Conservation (phyloP, 1,140 invertebrate species). For the Trachymyrmex septentrionalis region DNA sequence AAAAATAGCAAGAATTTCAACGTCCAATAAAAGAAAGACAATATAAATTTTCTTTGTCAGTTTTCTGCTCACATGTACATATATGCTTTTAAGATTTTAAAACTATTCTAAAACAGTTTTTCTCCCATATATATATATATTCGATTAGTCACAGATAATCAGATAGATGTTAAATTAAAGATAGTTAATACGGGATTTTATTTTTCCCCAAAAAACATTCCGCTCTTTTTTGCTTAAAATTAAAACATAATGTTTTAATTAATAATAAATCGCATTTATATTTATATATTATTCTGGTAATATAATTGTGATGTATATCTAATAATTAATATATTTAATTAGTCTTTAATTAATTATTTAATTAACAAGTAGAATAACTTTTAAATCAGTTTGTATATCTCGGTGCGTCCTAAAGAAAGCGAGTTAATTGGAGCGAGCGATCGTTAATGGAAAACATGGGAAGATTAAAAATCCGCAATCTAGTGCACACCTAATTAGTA, state of each 20-base stretch:
- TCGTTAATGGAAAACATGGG: constrained; percentile 26
- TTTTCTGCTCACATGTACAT: neutral
- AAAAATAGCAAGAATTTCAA: constrained; percentile 37
- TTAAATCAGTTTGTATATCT: neutral
- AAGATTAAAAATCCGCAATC: constrained; percentile 30
- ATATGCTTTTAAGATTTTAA: neutral
- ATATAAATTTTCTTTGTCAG: neutral
- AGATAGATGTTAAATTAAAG: neutral
- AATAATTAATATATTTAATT: constrained; percentile 8
- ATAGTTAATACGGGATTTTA: neutral
- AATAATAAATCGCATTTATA: neutral
- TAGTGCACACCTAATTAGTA: constrained; percentile 38
- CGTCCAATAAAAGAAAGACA: neutral
- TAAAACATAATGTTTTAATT: neutral
- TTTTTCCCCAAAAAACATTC: neutral
- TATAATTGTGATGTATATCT: neutral
- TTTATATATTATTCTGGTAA: neutral
- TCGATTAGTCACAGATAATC: neutral
- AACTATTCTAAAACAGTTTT: neutral
- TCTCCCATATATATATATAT: neutral
- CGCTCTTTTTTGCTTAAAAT: neutral
- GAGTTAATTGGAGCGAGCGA: constrained; percentile 57
- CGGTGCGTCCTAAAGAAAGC: constrained; percentile 12
- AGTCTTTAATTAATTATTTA: neutral
- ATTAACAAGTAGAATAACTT: neutral